A percentile compares a stretch with the other conserved stretches of the same genome.
These are phyloP conservation scores for Ailuropoda melanoleuca DNA, from an alignment of 2,113 vertebrate species.

Conservation along the genomic window DNA sequence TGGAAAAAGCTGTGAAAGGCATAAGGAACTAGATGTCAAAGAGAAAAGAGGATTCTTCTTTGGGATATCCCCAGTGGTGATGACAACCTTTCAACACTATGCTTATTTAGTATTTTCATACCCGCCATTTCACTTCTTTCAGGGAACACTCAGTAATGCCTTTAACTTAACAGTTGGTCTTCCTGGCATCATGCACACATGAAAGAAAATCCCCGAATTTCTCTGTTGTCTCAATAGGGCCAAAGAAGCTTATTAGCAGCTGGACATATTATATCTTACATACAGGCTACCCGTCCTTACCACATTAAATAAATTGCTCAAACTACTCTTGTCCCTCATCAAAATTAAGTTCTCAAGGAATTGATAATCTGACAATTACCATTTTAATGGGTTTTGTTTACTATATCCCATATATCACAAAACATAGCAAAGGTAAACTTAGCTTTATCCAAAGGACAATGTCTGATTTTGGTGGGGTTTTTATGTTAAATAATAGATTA, in stretches of 20 bases:
- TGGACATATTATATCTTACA: background rate
- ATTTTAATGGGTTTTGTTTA: constrained; percentile 15
- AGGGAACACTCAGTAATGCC: constrained; percentile 6
- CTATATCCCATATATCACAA: background rate
- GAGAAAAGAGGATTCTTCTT: background rate
- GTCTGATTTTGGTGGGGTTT: background rate
- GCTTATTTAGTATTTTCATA: background rate
- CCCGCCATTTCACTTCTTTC: constrained; percentile 34
- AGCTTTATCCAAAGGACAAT: background rate
- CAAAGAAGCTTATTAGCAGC: background rate
- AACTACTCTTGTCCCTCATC: background rate
- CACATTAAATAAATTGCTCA: background rate
- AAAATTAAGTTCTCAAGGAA: background rate
- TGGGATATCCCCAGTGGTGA: background rate
- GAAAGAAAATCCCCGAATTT: background rate
- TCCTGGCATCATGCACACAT: background rate
- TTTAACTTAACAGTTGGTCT: background rate
- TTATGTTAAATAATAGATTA: background rate
- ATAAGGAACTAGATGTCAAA: background rate
- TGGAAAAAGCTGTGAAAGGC: constrained; percentile 12
- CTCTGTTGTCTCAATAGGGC: background rate
- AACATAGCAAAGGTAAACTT: background rate
- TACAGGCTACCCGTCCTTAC: background rate
- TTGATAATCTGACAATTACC: background rate
- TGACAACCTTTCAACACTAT: background rate